Percentiles rank a stretch among this genome's conserved stretches.
phyloP scores from a whole-genome alignment of 2,888 invertebrate genomes.

The Synanthedon andrenaeformis region DNA sequence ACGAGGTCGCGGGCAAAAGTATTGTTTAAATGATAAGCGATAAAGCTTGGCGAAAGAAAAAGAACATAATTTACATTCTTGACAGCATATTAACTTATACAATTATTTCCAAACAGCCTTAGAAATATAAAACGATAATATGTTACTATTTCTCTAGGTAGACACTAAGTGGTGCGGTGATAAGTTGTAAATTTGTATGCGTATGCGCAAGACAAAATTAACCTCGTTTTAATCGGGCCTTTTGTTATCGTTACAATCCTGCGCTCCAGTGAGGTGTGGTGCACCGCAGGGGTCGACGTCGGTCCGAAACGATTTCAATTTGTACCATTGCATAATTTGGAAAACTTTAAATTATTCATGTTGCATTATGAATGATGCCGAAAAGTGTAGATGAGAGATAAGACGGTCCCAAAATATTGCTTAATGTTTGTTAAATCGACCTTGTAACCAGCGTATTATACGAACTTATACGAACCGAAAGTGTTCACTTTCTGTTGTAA shows the following conservation, averaged over 20 bases:
- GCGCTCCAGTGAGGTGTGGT: conserved; percentile 25
- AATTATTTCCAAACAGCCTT: too few species aligned
- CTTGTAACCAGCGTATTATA: conserved; percentile 34
- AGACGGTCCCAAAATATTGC: conserved; percentile 35
- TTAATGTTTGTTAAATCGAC: conserved; percentile 24
- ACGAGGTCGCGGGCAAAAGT: too few species aligned
- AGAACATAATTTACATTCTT: too few species aligned
- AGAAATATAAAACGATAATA: too few species aligned
- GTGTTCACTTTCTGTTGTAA: conserved; percentile 6
- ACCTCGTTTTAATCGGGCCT: background rate
- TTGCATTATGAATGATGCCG: conserved; percentile 40
- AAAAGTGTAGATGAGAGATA: conserved; percentile 38
- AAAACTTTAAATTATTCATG: conserved; percentile 47
- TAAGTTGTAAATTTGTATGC: too few species aligned
- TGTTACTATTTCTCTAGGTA: too few species aligned
- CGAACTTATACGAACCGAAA: conserved; percentile 18
- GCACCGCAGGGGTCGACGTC: conserved; percentile 41
- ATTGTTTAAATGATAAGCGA: too few species aligned
- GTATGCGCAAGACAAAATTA: too few species aligned
- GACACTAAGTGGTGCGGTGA: too few species aligned
- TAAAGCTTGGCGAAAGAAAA: too few species aligned
- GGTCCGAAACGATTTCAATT: conserved; percentile 45
- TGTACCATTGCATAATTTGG: conserved; percentile 56
- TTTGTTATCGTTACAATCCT: conserved; percentile 10
- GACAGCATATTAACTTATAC: too few species aligned